Base-by-base conservation (phyloP, 2,797 vertebrate genomes). In the Kryptopterus vitreolus region DNA sequence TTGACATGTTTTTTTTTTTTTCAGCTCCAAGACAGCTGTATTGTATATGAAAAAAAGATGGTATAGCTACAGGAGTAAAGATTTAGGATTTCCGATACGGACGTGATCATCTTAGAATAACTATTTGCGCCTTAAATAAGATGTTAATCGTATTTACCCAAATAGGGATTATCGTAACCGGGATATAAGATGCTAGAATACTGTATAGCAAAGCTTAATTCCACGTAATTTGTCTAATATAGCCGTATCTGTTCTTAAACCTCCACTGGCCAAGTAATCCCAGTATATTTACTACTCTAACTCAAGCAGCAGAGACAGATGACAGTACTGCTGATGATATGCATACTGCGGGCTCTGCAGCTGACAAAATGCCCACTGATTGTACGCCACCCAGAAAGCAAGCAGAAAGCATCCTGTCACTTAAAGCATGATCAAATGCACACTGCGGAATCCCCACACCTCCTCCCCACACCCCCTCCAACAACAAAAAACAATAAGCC, bases 341-440 rank as follows among this genome's bases (percentile, higher is more conserved):
- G 53, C 71, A 57, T 38, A 35, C 31, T 24, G 52, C 71, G 57
- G 20, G 57, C 31, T 35, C 31, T 57, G 52, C 52, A 73, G 22
- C 31, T 73, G 29, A 73, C 10, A 35, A 57, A 24, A 57, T 57
- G 52, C 50, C 46, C 46, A 52, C 24, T 52, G 68, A 73, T 24
- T 57, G 22, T 57, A 57, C 38, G 52, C 52, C n/a, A 9, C 31
- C 71, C 24, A 31, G 52, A 57, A 22, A 7, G 38, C 31, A 57
- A 73, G 22, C 38, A 38, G 24, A 73, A 73, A 73, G 52, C 31
- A 57, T 24, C 31, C 71, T 22, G n/a, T 11, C 52, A 72, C 29
- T 72, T 72, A 72, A 16, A 29, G 33, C 20, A 55, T 72, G 50
- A 72, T 72, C 18, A 72, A 72, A 72, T 72, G 70, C 29, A 20